Base-by-base conservation (phyloP, 2,888 invertebrate species). In the Acanthosepion esculentum region DNA sequence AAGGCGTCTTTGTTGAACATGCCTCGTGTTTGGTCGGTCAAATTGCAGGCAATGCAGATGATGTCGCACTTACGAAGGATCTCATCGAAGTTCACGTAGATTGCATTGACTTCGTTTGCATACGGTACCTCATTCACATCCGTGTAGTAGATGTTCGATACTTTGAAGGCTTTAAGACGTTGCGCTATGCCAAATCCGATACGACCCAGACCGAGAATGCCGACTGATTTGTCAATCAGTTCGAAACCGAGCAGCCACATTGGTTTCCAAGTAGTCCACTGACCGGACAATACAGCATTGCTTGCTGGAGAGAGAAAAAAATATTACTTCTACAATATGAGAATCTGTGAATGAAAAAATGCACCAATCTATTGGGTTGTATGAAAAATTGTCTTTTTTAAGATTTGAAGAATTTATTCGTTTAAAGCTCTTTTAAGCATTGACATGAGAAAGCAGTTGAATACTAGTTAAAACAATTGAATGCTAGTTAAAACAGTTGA, bases 171-270 rank as follows among this genome's bases (percentile, higher is more conserved):
- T 92, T 96, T 96, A 15, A 97, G 95, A 59, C 96, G 95, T 20
- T 96, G 95, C 6, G 96, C 97, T 50, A 97, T 96, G 48, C 96
- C 96, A 94, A 95, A 97, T 10, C 97, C 97, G 92, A 97, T 97
- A 33, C 97, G 95, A 7, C 97, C 97, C 48, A 97, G 95, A 8
- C 97, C 97, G 23, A 94, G 95, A 94, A 97, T 96, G 23, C 97
- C 97, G 0, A 99, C 98, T 0, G 98, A 98, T 12, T 98, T 98
- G 48, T 98, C 98, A 12, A 98, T 98, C 1, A 99, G 97, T 0
- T 98, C 98, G 20, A 98, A 98, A 0, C 99, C 99, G 95, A 98
- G 99, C 98, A 99, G 98, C 98, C 99, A 99, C 95, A 98, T 98
- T 0, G 99, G 99, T 0, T 98, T 98, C 99, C 99, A 99, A 0